A percentile compares a stretch with the other conserved stretches of the same genome.
Evolutionary conservation across 2,113 vertebrate genomes (phyloP).

Genomic region (Strix aluco): DNA sequence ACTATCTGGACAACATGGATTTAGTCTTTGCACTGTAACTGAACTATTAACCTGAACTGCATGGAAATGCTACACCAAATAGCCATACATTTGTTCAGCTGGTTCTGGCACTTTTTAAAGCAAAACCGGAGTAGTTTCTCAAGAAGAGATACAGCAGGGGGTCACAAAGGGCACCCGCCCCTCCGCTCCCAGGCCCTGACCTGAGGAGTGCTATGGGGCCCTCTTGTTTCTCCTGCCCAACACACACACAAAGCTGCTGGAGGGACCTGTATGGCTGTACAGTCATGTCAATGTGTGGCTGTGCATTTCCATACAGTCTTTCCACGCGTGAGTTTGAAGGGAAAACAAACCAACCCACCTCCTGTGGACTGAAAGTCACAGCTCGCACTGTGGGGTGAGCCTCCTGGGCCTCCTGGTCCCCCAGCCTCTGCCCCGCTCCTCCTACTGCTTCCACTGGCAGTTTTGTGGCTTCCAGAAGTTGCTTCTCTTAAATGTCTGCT

Average conservation of each 20-base stretch:
- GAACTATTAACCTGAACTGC: slow-evolving; percentile 55
- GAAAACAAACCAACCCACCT: background rate
- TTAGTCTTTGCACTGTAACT: background rate
- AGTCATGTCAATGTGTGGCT: accelerated
- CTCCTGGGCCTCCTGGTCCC: background rate
- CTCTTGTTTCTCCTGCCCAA: background rate
- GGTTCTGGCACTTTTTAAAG: slow-evolving; percentile 34
- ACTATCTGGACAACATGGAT: background rate
- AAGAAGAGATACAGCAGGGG: slow-evolving; percentile 33
- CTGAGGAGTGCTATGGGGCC: background rate
- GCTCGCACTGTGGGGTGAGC: background rate
- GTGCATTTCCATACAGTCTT: accelerated
- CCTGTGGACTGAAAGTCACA: background rate
- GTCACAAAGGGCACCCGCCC: slow-evolving; percentile 37
- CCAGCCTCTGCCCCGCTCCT: background rate
- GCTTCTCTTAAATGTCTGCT: background rate
- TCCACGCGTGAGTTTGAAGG: accelerated
- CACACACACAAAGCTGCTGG: background rate
- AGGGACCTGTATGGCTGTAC: background rate
- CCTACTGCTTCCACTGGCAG: background rate
- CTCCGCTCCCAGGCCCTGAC: background rate
- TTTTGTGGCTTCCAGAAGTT: background rate
- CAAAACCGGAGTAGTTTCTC: background rate
- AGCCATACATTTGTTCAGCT: slow-evolving; percentile 63
- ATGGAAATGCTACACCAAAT: slow-evolving; percentile 10